Evolutionary conservation across 2,797 vertebrate species (phyloP).

Genomic region (Argyrosomus regius): DNA sequence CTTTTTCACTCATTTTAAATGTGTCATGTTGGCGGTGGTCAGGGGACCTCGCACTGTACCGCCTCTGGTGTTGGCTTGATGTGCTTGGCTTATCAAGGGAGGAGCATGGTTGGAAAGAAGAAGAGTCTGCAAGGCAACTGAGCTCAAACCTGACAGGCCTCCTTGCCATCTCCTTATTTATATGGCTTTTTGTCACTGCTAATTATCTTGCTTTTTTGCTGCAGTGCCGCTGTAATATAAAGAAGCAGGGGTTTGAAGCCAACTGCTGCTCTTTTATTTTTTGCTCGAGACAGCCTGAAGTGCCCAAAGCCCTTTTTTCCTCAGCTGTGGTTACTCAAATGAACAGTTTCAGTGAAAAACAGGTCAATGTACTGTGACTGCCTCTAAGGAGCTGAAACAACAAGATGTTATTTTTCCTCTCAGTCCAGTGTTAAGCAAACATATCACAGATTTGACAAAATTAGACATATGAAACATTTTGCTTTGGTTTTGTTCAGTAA

Average conservation of each 20-base stretch:
- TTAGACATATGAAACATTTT: conserved; percentile 45
- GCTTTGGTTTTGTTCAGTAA: conserved; percentile 20
- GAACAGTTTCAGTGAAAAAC: conserved; percentile 73
- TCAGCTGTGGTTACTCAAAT: conserved; percentile 69
- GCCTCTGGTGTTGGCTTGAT: conserved; percentile 59
- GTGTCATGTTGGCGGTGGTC: conserved; percentile 48
- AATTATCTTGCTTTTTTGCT: conserved; percentile 76
- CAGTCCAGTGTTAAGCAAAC: conserved; percentile 36
- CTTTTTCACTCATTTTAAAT: conserved; percentile 57
- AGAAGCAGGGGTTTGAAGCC: conserved; percentile 65
- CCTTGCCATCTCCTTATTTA: conserved; percentile 67
- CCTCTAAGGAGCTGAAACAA: conserved; percentile 67
- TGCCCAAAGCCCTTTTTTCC: conserved; percentile 56
- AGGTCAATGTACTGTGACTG: conserved; percentile 72
- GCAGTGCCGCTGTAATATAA: conserved; percentile 47
- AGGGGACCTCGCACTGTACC: conserved; percentile 28
- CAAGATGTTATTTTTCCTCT: conserved; percentile 34
- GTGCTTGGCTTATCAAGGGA: conserved; percentile 54
- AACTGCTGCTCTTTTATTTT: conserved; percentile 61
- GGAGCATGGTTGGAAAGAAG: conserved; percentile 26
- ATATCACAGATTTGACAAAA: conserved; percentile 34
- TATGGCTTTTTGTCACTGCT: conserved; percentile 80
- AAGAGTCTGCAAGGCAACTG: conserved; percentile 46
- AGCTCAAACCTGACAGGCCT: conserved; percentile 65
- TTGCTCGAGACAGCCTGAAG: conserved; percentile 67